Evolutionary conservation across 2,888 invertebrate genomes (phyloP).

Genomic region (Drosophila nr. perissopoda): DNA sequence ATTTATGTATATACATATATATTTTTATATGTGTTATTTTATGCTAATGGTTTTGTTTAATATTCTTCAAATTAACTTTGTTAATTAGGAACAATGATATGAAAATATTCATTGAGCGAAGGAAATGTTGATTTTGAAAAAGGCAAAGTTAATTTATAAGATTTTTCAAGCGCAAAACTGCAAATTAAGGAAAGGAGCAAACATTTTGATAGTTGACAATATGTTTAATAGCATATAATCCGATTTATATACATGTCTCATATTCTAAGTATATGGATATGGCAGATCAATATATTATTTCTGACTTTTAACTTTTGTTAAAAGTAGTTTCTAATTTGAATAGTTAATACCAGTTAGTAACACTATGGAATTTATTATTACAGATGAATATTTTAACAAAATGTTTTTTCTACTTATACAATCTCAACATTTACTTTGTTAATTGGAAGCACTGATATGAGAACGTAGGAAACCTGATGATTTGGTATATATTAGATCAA

Average conservation of each 20-base stretch:
- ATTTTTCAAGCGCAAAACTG: background rate
- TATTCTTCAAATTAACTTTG: background rate
- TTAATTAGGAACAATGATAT: background rate
- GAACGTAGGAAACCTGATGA: no score
- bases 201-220: background rate
- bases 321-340: background rate
- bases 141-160: background rate
- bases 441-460: background rate
- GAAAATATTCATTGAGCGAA: background rate
- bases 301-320: background rate
- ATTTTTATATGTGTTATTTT: background rate
- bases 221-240: background rate
- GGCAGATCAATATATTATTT: background rate
- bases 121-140: background rate
- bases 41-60: background rate
- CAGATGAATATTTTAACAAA: background rate
- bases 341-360: background rate
- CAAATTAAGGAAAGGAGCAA: background rate
- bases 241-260: background rate
- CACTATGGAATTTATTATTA: background rate
- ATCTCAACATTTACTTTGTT: background rate
- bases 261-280: background rate
- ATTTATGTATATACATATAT: background rate
- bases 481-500: background rate
- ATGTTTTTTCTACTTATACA: background rate